phyloP scores from a whole-genome alignment of 2,797 vertebrate genomes.

The Acropternis orthonyx region DNA sequence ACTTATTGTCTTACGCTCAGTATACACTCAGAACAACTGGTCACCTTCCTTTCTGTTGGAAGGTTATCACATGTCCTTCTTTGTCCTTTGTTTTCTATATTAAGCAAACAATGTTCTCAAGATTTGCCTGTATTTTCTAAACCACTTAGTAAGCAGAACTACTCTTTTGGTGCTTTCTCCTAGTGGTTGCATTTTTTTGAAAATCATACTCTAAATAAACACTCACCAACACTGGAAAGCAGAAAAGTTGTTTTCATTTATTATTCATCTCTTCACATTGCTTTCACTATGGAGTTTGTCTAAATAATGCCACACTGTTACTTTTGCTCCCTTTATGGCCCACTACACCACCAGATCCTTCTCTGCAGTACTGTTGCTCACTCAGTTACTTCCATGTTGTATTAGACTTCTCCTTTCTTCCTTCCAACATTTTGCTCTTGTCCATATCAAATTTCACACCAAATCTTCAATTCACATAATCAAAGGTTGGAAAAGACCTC shows the following conservation, averaged over 20 bases:
- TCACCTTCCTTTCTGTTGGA: not conserved
- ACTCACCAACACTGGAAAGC: not conserved
- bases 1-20: not conserved
- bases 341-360: not conserved
- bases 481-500: not conserved
- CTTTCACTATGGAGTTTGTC: not conserved
- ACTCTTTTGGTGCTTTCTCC: not conserved
- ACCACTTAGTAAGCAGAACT: not conserved
- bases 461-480: not conserved
- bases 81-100: not conserved
- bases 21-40: not conserved
- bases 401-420: not conserved
- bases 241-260: not conserved
- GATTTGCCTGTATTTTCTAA: not conserved
- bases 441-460: not conserved
- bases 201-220: not conserved
- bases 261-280: not conserved
- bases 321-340: not conserved
- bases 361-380: not conserved
- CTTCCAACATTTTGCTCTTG: not conserved
- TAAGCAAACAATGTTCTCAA: constrained; percentile 9
- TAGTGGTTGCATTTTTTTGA: not conserved
- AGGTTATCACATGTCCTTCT: not conserved
- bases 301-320: not conserved
- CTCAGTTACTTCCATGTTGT: not conserved